phyloP scores from a whole-genome alignment of 53 echinoderm and acorn worm genomes.

The Luidia sarsii region DNA sequence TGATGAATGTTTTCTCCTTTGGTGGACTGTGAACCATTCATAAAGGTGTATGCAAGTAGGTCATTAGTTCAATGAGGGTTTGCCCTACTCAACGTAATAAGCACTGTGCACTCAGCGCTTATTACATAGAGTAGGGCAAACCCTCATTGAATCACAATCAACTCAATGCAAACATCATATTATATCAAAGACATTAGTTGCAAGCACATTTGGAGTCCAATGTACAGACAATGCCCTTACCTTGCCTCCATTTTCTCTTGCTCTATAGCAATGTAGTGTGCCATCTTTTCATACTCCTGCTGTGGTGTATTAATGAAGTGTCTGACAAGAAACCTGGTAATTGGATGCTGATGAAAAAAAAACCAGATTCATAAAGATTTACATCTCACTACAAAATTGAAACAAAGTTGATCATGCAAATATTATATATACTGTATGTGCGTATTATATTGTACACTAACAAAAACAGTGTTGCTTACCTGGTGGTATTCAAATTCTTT shows the following conservation, averaged over 20 bases:
- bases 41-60: neutral
- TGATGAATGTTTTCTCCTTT: too few relatives aligned
- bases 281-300: slow-evolving; percentile 92
- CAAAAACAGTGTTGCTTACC: slow-evolving; percentile 37
- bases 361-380: too few relatives aligned
- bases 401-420: too few relatives aligned
- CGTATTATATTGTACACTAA: neutral
- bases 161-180: too few relatives aligned
- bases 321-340: slow-evolving; percentile 72
- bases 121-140: too few relatives aligned
- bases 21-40: too few relatives aligned
- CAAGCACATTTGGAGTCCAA: neutral
- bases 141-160: too few relatives aligned
- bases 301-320: slow-evolving; percentile 72
- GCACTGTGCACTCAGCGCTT: too few relatives aligned
- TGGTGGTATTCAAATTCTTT: slow-evolving; percentile 83
- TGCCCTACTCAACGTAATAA: too few relatives aligned
- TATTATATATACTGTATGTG: neutral
- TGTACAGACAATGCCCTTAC: slow-evolving; percentile 41
- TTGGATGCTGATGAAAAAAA: slow-evolving; percentile 69
- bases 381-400: too few relatives aligned
- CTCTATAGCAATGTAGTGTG: slow-evolving; percentile 75
- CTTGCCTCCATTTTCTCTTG: slow-evolving; percentile 79
- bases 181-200: too few relatives aligned
- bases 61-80: too few relatives aligned